Conservation (phyloP, 2,888 invertebrate genomes). For the Lomographa bimaculata region DNA sequence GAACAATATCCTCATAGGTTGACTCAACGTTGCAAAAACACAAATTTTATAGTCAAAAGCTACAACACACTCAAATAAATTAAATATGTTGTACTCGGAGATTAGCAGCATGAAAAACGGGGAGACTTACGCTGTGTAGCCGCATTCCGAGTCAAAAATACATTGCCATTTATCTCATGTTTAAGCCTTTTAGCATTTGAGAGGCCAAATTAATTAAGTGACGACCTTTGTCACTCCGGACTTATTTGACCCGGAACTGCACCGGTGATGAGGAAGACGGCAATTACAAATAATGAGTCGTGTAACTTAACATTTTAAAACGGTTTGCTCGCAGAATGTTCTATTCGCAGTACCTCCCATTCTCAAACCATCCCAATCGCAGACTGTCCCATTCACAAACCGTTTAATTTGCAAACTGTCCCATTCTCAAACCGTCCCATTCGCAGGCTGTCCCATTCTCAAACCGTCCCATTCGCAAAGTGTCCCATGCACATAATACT, state of each 20-base stretch:
- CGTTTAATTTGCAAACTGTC: too few relatives aligned
- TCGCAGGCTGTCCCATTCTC: too few relatives aligned
- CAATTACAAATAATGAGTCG: slow-evolving; percentile 23
- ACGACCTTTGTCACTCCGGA: slow-evolving; percentile 28
- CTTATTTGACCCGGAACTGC: slow-evolving; percentile 27
- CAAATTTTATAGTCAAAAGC: slow-evolving; percentile 5
- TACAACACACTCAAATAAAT: slow-evolving; percentile 11
- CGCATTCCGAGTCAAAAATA: slow-evolving; percentile 20
- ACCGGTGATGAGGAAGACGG: slow-evolving; percentile 28
- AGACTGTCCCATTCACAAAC: too few relatives aligned
- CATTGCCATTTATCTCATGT: slow-evolving; percentile 18
- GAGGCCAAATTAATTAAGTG: slow-evolving; percentile 29
- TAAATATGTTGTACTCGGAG: slow-evolving; percentile 6
- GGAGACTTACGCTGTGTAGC: slow-evolving; percentile 13
- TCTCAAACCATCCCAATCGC: too few relatives aligned
- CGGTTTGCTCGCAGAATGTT: too few relatives aligned
- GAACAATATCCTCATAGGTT: slow-evolving; percentile 16
- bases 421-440: too few relatives aligned
- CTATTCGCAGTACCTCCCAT: too few relatives aligned
- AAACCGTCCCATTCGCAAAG: too few relatives aligned
- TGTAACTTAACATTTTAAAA: slow-evolving; percentile 7
- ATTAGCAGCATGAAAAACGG: slow-evolving; percentile 15
- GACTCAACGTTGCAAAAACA: slow-evolving; percentile 15
- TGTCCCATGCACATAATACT: too few relatives aligned
- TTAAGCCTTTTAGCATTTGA: slow-evolving; percentile 24